Evolutionary conservation across 2,888 invertebrate species (phyloP).

Genomic region (Eubasilissa splendida): DNA sequence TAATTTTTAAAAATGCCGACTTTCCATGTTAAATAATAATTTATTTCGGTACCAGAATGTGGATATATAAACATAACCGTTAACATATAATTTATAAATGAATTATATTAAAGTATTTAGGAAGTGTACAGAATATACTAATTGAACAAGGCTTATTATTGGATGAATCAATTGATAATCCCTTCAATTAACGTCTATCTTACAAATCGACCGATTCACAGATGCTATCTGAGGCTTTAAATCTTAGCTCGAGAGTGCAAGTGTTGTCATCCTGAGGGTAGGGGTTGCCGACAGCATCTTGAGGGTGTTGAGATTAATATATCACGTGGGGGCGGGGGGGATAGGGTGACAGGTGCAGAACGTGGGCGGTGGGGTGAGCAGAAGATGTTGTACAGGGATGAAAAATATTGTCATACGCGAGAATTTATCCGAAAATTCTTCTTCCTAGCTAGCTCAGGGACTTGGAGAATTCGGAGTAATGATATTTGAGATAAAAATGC

Average conservation of each 20-base stretch:
- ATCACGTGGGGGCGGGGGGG: constrained; percentile 43
- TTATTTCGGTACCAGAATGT: no score
- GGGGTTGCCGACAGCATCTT: constrained; percentile 31
- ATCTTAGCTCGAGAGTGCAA: constrained; percentile 35
- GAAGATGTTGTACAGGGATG: constrained; percentile 46
- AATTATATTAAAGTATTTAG: no score
- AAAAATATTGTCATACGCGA: constrained; percentile 41
- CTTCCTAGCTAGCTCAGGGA: not conserved
- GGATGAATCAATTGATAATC: not conserved
- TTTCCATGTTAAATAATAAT: no score
- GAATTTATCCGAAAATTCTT: constrained; percentile 19
- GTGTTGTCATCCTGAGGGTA: constrained; percentile 16
- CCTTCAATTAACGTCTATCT: constrained; percentile 33
- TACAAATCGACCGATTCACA: constrained; percentile 8
- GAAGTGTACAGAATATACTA: no score
- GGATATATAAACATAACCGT: no score
- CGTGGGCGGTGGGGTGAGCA: constrained; percentile 7
- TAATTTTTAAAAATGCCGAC: no score
- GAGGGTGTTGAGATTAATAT: constrained; percentile 55
- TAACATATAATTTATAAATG: no score
- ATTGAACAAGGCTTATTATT: no score
- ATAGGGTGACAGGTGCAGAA: constrained; percentile 51
- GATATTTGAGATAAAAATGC: not conserved
- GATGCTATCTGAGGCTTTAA: constrained; percentile 25
- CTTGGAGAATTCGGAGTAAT: constrained; percentile 8